Percentiles rank a stretch among this genome's conserved stretches.
These are phyloP conservation scores for Phortica variegata DNA, from an alignment of 1,140 invertebrate genomes.

Conservation along the genomic window DNA sequence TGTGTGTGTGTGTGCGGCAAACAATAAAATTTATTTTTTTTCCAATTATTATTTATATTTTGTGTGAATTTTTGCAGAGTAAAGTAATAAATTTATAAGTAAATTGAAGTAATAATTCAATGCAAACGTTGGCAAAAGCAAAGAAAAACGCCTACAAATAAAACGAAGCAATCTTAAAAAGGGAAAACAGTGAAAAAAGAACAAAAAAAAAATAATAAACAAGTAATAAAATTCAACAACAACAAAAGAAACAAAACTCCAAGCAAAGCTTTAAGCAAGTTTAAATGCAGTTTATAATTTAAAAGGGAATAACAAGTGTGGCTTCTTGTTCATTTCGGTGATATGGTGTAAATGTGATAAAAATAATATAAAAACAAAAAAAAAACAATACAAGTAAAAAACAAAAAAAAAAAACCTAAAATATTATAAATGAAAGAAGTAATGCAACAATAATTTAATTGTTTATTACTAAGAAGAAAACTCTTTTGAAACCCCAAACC, in stretches of 20 bases:
- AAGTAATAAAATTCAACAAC: constrained; percentile 35
- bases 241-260: constrained; percentile 18
- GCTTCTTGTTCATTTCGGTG: constrained; percentile 51
- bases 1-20: too few relatives aligned
- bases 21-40: too few relatives aligned
- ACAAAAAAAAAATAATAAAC: constrained; percentile 10
- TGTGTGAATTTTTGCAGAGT: too few relatives aligned
- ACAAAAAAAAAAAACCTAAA: constrained; percentile 14
- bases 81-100: too few relatives aligned
- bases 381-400: constrained; percentile 14
- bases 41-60: too few relatives aligned
- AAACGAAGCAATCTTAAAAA: constrained; percentile 2
- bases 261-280: constrained; percentile 46
- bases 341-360: constrained; percentile 55
- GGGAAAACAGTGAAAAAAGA: constrained; percentile 8
- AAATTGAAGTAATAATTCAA: too few relatives aligned
- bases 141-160: too few relatives aligned
- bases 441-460: too few relatives aligned
- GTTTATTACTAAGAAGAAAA: too few relatives aligned
- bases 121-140: too few relatives aligned
- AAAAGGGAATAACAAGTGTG: not conserved
- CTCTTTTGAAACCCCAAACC: too few relatives aligned
- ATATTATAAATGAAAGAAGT: too few relatives aligned
- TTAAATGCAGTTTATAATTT: constrained; percentile 3
- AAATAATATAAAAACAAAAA: constrained; percentile 17